Base-by-base conservation (phyloP, 2,888 invertebrate genomes). In the Thymelicus sylvestris region DNA sequence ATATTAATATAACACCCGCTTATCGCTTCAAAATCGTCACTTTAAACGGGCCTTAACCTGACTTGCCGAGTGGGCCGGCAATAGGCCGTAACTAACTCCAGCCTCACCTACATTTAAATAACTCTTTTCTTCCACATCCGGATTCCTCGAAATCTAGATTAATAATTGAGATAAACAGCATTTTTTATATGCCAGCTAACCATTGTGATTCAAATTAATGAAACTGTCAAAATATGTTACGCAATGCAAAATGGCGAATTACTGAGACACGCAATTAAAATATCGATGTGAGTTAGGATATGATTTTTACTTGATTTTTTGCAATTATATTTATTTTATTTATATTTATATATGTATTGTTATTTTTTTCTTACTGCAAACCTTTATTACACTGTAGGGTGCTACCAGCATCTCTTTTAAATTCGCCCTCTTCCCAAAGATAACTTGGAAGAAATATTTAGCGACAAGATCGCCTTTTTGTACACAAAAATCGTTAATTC, bases 81-180 rank as follows among this genome's bases (percentile, higher is more conserved):
- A 41, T 55, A 15, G 8, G 52, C 52, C 50, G 38, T 55, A 52
- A 67, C 61, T 67, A 38, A 66, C 24, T 15, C 44, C 55, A 67
- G 19, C 19, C 67, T 67, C 50, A 61, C 67, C 67, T 62, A 68
- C 62, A 67, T 68, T 68, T 50, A 62, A 62, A 55, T 38, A 7
- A 61, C 10, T 50, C 50, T 15, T 62, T 63, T 44, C 31, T 15
- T 8, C 8, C 39, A 55, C n/a, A 12, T 63, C 68, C 63, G 57
- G 63, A 57, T 68, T 57, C 68, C 63, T 24, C 55, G 55, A 57
- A 68, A 68, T 68, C 68, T 68, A 68, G 63, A 68, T 68, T 63
- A 57, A 60, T 44, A 52, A 67, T 50, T 61, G 67, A 52, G 52
- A 52, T 67, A 62, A 61, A 61, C 62, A 67, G 52, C 62, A 67